Conservation (phyloP, 2,888 invertebrate genomes). For the Chrysodeixis includens region DNA sequence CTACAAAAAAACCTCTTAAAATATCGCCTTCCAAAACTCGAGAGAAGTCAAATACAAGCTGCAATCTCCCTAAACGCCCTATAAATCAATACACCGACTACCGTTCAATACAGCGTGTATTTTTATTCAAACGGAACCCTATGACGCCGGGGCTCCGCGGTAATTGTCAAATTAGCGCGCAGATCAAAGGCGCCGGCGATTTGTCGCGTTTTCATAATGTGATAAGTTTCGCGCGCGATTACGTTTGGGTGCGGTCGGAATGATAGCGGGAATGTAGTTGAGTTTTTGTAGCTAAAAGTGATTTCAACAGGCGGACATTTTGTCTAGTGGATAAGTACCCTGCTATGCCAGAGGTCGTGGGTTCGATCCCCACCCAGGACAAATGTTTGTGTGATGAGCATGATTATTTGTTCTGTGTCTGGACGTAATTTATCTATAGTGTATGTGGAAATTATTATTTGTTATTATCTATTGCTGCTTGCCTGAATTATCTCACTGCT, state of each 20-base stretch:
- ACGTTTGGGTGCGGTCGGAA: constrained; percentile 64
- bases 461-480: no score
- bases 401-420: no score
- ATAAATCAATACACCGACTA: constrained; percentile 43
- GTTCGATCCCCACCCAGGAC: no score
- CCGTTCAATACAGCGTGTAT: constrained; percentile 26
- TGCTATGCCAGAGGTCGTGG: no score
- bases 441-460: no score
- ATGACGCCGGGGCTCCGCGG: constrained; percentile 50
- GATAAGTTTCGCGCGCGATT: constrained; percentile 87
- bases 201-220: constrained; percentile 87
- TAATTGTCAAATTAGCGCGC: constrained; percentile 86
- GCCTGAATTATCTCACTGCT: no score
- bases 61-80: neutral
- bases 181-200: constrained; percentile 87
- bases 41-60: neutral
- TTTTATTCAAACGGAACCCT: constrained; percentile 54
- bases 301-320: no score
- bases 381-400: no score
- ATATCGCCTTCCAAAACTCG: neutral
- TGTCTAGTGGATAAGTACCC: no score
- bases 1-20: neutral
- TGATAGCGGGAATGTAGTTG: constrained; percentile 48
- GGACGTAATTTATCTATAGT: no score
- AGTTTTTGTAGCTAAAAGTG: no score